These are phyloP conservation scores for cat (Felis catus) DNA, from an alignment of 2,113 vertebrate genomes.

Conservation along the genomic window F.catus_Fca126_mat1.0 CM031419.1:101348501-101349000, in stretches of 20 bases:
- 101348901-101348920: constrained; percentile 45
- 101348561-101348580: not conserved
- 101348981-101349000: not conserved
- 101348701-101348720: constrained; percentile 85
- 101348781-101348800: constrained; percentile 82
- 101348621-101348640: constrained; percentile 62
- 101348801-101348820: constrained; percentile 83
- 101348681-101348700: constrained; percentile 83
- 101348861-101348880: constrained; percentile 74
- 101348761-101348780: constrained; percentile 81
- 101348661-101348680: constrained; percentile 87
- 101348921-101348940: constrained; percentile 48
- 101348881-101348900: constrained; percentile 47
- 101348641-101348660: constrained; percentile 83
- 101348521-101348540: not conserved
- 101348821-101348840: constrained; percentile 81
- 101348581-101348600: constrained; percentile 64
- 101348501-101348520: not conserved
- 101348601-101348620: constrained; percentile 39
- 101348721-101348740: constrained; percentile 87
- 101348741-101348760: constrained; percentile 87
- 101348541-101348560: not conserved
- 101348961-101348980: not conserved
- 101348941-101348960: constrained; percentile 58
- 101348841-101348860: constrained; percentile 76